Evolutionary conservation across 2,888 invertebrate species (phyloP), one percentile per base, ranked within the genome.

Genomic region (Pteria penguin): DNA sequence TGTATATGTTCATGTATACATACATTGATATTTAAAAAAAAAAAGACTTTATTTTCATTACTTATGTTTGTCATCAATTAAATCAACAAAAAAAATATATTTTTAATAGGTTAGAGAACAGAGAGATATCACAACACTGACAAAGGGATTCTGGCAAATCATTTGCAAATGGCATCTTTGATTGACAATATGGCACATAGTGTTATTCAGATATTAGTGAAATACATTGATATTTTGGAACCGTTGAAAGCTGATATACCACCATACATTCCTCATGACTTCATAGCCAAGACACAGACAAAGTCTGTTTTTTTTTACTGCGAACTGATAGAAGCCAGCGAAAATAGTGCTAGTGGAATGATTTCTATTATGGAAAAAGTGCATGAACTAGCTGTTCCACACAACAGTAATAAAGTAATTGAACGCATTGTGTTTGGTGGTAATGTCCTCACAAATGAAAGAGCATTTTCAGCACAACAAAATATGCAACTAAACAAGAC

Each of bases 271-370:
- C 22, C 14, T 18, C 78, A 81, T 66, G 52, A 70, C 14, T 71
- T 57, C 63, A 74, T 75, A 8, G 70, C 70, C 27, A 36, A 60
- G 57, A 81, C 73, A 11, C 26, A 24, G 31, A 36, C 65, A 29
- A 74, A 74, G 62, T 71, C 72, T 29, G 63, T 74, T 29, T 67
- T 75, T 52, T 24, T 67, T n/a, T 74, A 76, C 31, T 68, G 68
- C 26, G 78, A 78, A 36, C 70, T 81, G 27, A 63, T 79, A n/a
- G 78, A 81, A 4, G 69, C 67, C 29, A 79, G 73, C 76, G 81
- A 79, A 77, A 81, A 79, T 27, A 68, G 73, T 31, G 36, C 58
- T 45, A 60, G 61, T 36, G 79, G 72, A 32, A 79, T 79, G 73
- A 81, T 81, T 4, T 33, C 26, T 22, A 62, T 71, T 3, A 26